These are phyloP conservation scores for Tetragonisca angustula DNA, from an alignment of 2,888 invertebrate species.

Conservation along the genomic window DNA sequence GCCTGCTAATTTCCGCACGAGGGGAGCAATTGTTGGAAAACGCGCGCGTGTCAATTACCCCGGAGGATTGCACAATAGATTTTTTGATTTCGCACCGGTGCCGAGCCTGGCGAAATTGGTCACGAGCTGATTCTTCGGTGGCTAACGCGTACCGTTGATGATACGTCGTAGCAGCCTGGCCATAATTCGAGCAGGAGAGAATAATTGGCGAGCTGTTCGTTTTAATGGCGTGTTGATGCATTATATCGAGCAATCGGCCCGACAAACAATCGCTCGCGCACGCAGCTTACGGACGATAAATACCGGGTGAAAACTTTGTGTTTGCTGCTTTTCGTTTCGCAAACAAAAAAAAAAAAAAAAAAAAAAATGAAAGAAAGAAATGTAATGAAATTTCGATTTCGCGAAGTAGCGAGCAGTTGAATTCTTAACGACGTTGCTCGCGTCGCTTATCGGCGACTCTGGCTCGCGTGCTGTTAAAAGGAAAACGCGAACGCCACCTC, in stretches of 20 bases:
- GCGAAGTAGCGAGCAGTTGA: background rate
- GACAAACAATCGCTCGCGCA: background rate
- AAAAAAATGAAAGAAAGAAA: too few relatives aligned
- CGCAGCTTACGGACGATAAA: background rate
- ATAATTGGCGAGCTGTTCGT: conserved; percentile 16
- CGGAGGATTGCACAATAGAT: conserved; percentile 22
- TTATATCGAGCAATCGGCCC: background rate
- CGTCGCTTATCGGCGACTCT: background rate
- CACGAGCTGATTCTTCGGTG: conserved; percentile 31
- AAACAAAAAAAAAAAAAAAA: too few relatives aligned
- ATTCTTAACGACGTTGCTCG: background rate
- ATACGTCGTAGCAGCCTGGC: background rate
- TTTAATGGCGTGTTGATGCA: conserved; percentile 27
- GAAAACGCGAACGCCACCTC: background rate
- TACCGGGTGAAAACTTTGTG: too few relatives aligned
- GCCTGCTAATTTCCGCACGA: conserved; percentile 16
- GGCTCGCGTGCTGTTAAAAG: background rate
- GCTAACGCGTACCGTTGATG: background rate
- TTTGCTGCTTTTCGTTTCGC: too few relatives aligned
- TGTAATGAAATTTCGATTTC: background rate
- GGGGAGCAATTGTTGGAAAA: conserved; percentile 30
- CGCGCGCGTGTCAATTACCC: conserved; percentile 23
- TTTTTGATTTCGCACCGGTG: conserved; percentile 38
- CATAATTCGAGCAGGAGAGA: background rate
- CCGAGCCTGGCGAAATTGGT: conserved; percentile 33